Evolutionary conservation across 2,113 vertebrate species (phyloP).

Genomic region (Gorilla gorilla): DNA sequence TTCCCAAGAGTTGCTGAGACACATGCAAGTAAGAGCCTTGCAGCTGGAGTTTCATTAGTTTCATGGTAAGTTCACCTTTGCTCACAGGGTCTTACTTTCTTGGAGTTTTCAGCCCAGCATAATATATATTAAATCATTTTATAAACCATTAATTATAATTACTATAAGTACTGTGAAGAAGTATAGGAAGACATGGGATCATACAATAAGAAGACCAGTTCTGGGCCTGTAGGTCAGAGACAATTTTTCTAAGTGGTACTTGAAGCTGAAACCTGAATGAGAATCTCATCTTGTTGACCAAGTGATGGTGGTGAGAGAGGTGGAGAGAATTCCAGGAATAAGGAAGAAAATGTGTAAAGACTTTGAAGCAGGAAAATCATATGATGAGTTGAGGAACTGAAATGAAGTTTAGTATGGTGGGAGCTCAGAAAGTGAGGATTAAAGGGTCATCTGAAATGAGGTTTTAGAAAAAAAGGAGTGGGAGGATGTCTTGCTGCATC

Average conservation of each 20-base stretch:
- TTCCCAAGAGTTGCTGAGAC: neutral
- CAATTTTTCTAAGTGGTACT: neutral
- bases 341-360: neutral
- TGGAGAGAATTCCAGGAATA: neutral
- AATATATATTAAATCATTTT: neutral
- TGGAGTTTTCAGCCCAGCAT: neutral
- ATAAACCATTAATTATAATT: neutral
- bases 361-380: neutral
- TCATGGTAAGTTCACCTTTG: neutral
- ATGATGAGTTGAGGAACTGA: neutral
- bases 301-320: neutral
- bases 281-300: neutral
- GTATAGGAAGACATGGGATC: neutral
- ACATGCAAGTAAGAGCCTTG: neutral
- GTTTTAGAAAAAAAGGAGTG: neutral
- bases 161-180: neutral
- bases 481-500: neutral
- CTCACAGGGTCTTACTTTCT: neutral
- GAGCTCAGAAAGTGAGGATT: neutral
- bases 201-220: neutral
- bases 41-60: neutral
- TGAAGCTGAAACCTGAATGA: neutral
- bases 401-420: neutral
- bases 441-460: neutral
- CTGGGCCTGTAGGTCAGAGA: neutral